Conservation (phyloP, 1,140 invertebrate genomes). For the Scaptomyza montana region DNA sequence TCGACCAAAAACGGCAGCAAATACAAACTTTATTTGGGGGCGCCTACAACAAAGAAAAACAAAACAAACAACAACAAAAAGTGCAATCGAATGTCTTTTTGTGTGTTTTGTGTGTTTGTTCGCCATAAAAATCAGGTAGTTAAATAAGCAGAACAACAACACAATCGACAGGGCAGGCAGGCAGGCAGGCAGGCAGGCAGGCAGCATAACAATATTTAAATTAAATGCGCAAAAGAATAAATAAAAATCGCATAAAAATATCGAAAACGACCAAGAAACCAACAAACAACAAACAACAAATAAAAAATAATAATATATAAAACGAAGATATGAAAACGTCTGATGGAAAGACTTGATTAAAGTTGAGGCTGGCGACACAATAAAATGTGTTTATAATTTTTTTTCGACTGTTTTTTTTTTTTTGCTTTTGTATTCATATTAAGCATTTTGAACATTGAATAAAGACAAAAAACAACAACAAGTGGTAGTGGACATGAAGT, state of each 20-base stretch:
- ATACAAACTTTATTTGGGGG: constrained; percentile 27
- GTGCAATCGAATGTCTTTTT: constrained; percentile 32
- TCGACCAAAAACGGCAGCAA: constrained; percentile 65
- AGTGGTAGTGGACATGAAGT: constrained; percentile 30
- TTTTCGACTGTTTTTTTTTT: not conserved
- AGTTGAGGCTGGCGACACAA: constrained; percentile 63
- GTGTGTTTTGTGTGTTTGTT: constrained; percentile 28
- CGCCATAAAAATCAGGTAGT: constrained; percentile 66
- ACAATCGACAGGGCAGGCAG: not conserved
- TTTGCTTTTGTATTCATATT: constrained; percentile 56
- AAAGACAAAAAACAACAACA: constrained; percentile 24
- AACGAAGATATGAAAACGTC: constrained; percentile 21
- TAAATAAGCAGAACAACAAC: constrained; percentile 40
- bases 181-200: not conserved
- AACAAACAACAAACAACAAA: not conserved
- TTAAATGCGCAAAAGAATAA: constrained; percentile 68
- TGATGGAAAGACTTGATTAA: constrained; percentile 51
- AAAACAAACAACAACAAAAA: not conserved
- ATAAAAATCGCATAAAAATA: constrained; percentile 52
- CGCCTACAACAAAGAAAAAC: constrained; percentile 30
- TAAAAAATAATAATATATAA: constrained; percentile 4
- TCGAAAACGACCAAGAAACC: constrained; percentile 17
- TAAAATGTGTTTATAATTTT: constrained; percentile 60
- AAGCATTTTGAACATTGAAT: constrained; percentile 47
- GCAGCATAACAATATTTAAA: constrained; percentile 43